phyloP scores from a whole-genome alignment of 2,888 invertebrate species.

The Hylaea fasciaria region DNA sequence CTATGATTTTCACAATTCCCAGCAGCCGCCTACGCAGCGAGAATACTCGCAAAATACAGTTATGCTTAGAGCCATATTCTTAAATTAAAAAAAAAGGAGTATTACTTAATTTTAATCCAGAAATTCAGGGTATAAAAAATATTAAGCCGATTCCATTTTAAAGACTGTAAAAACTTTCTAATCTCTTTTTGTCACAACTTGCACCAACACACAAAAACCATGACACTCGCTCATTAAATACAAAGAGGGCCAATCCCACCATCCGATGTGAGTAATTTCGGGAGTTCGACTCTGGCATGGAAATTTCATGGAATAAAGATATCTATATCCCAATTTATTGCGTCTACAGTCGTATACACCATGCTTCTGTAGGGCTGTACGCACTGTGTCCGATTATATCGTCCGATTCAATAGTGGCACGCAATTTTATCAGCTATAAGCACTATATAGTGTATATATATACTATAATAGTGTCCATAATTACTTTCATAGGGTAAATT shows the following conservation, averaged over 20 bases:
- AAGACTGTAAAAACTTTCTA: background rate
- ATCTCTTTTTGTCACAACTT: constrained; percentile 35
- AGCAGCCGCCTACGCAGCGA: too few species aligned
- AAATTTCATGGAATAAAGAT: constrained; percentile 51
- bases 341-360: constrained; percentile 33
- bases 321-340: constrained; percentile 46
- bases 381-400: constrained; percentile 13
- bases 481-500: too few species aligned
- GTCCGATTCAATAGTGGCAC: constrained; percentile 4
- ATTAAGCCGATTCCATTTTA: too few species aligned
- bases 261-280: constrained; percentile 69
- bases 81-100: too few species aligned
- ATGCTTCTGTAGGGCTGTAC: constrained; percentile 4
- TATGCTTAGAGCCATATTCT: too few species aligned
- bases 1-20: too few species aligned
- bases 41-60: too few species aligned
- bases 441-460: background rate
- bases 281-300: constrained; percentile 59
- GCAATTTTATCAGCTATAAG: background rate
- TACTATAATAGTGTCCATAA: too few species aligned
- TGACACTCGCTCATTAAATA: constrained; percentile 73
- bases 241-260: constrained; percentile 69
- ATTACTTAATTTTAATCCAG: too few species aligned
- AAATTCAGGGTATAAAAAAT: too few species aligned
- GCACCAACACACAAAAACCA: constrained; percentile 51